Conservation (phyloP, 1,140 invertebrate genomes). For the Colletes gigas region DNA sequence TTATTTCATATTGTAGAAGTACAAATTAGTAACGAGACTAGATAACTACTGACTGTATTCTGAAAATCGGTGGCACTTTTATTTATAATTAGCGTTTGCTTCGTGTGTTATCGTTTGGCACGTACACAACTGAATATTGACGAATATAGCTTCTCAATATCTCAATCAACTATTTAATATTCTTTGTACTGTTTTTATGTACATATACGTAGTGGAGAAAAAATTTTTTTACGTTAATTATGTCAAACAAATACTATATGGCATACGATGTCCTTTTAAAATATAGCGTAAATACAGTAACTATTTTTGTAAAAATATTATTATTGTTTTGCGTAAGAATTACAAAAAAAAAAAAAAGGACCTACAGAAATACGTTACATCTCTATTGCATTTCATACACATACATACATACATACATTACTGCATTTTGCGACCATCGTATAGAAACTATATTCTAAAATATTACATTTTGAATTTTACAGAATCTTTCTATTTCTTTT, state of each 20-base stretch:
- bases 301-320: slow-evolving; percentile 29
- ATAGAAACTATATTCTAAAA: slow-evolving; percentile 37
- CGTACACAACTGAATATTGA: slow-evolving; percentile 32
- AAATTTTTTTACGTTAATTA: neutral
- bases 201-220: neutral
- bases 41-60: slow-evolving; percentile 72
- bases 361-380: neutral
- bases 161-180: slow-evolving; percentile 13
- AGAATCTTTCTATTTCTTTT: neutral
- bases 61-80: slow-evolving; percentile 60
- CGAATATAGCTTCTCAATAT: slow-evolving; percentile 15
- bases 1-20: slow-evolving; percentile 75
- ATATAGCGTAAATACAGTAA: slow-evolving; percentile 32
- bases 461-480: slow-evolving; percentile 26
- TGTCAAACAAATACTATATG: slow-evolving; percentile 26
- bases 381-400: neutral
- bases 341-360: neutral
- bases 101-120: slow-evolving; percentile 37
- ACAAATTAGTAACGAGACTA: slow-evolving; percentile 76
- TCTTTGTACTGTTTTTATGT: slow-evolving; percentile 44
- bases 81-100: slow-evolving; percentile 43
- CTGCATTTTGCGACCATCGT: slow-evolving; percentile 2
- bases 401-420: neutral
- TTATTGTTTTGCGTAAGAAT: slow-evolving; percentile 26
- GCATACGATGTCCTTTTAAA: slow-evolving; percentile 6